These are phyloP conservation scores for Parazoanthus darwini DNA, from an alignment of 92 coral and sea anemone genomes.

Conservation along the genomic window DNA sequence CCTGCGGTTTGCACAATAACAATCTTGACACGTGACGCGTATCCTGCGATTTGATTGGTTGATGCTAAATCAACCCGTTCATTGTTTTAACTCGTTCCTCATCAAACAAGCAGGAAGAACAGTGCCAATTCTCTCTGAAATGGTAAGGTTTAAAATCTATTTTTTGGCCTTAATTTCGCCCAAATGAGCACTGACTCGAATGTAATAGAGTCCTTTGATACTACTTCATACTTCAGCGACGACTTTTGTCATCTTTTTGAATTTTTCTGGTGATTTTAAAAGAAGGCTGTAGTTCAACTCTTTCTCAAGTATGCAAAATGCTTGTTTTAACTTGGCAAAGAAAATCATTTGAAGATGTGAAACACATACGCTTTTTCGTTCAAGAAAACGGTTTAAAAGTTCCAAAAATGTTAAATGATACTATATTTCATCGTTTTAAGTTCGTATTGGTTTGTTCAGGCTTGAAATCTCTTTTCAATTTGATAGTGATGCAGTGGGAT, in stretches of 20 bases:
- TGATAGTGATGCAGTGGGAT: conserved; percentile 13
- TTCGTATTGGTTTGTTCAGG: neutral
- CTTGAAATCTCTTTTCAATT: conserved; percentile 23
- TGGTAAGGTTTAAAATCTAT: conserved; percentile 49
- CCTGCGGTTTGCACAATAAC: conserved; percentile 47
- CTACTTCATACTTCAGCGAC: conserved; percentile 33
- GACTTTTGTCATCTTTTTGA: conserved; percentile 31
- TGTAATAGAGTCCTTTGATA: conserved; percentile 13
- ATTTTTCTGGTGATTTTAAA: conserved; percentile 78
- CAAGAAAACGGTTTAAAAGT: neutral
- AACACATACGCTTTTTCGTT: conserved; percentile 17
- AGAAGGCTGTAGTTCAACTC: conserved; percentile 78
- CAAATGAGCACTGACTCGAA: conserved; percentile 15
- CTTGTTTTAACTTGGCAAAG: conserved; percentile 40
- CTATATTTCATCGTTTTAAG: neutral
- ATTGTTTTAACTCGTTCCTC: conserved; percentile 30
- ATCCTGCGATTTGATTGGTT: conserved; percentile 33
- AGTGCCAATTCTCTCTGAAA: conserved; percentile 20
- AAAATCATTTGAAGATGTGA: conserved; percentile 7
- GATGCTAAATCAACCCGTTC: conserved; percentile 37
- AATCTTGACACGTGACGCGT: conserved; percentile 9
- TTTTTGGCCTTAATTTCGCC: conserved; percentile 27
- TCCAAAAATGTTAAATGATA: conserved; percentile 8
- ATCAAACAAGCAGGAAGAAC: conserved; percentile 39
- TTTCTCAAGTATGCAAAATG: conserved; percentile 54